These are phyloP conservation scores for Papilio gigon DNA, from an alignment of 2,888 invertebrate genomes.

Conservation along the genomic window DNA sequence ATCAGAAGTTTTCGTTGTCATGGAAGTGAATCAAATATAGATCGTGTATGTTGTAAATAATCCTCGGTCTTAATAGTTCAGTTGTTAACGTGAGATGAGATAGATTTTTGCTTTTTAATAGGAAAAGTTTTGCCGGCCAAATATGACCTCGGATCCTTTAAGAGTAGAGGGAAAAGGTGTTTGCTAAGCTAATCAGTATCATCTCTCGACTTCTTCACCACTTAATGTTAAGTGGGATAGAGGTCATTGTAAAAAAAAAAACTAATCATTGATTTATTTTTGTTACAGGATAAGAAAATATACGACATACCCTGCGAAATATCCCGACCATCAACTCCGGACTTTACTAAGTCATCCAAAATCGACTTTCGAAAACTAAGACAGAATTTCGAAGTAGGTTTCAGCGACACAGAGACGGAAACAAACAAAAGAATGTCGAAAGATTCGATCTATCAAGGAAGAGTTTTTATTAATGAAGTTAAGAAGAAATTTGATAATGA, in stretches of 20 bases:
- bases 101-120: too few relatives aligned
- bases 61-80: too few relatives aligned
- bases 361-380: constrained; percentile 65
- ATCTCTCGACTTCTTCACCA: too few relatives aligned
- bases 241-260: not conserved
- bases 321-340: constrained; percentile 54
- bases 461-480: constrained; percentile 46
- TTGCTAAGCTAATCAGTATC: too few relatives aligned
- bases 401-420: constrained; percentile 36
- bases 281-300: constrained; percentile 67
- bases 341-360: constrained; percentile 47
- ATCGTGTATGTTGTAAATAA: too few relatives aligned
- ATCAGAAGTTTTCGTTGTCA: too few relatives aligned
- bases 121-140: too few relatives aligned
- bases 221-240: too few relatives aligned
- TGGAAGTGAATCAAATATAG: too few relatives aligned
- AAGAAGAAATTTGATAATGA: constrained; percentile 35
- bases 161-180: too few relatives aligned
- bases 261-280: constrained; percentile 25
- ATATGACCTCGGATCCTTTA: too few relatives aligned
- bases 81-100: too few relatives aligned
- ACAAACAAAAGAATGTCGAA: constrained; percentile 2
- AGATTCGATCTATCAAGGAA: constrained; percentile 49
- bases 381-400: constrained; percentile 63
- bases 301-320: constrained; percentile 70